Evolutionary conservation across 2,113 vertebrate species (phyloP).

Genomic region (Sisor rabdophorus): DNA sequence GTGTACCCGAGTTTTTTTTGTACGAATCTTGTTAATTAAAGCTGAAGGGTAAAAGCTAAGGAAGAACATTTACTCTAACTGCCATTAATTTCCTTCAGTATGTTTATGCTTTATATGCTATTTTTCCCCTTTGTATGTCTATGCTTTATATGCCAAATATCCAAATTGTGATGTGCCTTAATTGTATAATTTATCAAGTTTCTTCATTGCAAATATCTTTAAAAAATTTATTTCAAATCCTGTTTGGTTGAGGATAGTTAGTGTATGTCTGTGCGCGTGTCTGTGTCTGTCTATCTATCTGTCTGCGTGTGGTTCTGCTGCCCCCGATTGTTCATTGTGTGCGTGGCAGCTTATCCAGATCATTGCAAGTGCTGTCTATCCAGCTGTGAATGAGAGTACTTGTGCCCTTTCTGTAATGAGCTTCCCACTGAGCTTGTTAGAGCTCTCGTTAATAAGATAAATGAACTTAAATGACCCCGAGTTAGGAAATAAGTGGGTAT

Average conservation of each 20-base stretch:
- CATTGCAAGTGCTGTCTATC: neutral
- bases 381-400: slow-evolving; percentile 35
- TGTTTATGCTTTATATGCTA: neutral
- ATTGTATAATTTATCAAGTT: neutral
- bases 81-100: neutral
- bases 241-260: neutral
- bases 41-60: slow-evolving; percentile 43
- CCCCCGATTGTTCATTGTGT: slow-evolving; percentile 54
- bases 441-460: slow-evolving; percentile 50
- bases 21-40: slow-evolving; percentile 47
- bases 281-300: neutral
- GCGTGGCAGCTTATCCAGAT: slow-evolving; percentile 29
- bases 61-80: neutral
- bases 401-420: slow-evolving; percentile 47
- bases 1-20: slow-evolving; percentile 40
- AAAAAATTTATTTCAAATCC: too few species aligned
- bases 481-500: too few species aligned
- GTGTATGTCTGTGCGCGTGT: neutral
- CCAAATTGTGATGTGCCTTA: too few species aligned
- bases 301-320: slow-evolving; percentile 56
- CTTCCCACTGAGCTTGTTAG: slow-evolving; percentile 36
- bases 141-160: neutral
- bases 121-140: neutral
- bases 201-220: neutral
- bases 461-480: too few species aligned